These are phyloP conservation scores for Thereva unica DNA, from an alignment of 2,888 invertebrate genomes.

Conservation along the genomic window DNA sequence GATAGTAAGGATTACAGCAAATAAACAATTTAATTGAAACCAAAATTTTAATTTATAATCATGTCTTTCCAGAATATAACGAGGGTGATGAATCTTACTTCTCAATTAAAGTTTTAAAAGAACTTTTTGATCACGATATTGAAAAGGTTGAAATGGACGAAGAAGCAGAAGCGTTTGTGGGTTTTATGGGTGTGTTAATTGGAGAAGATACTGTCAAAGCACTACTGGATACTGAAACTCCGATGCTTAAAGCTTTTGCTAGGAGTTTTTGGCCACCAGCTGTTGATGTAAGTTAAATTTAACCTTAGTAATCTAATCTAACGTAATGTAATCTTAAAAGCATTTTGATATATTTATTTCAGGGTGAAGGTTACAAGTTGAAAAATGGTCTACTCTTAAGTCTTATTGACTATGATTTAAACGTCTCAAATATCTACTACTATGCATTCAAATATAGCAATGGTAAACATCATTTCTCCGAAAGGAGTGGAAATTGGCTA, in stretches of 20 bases:
- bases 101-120: neutral
- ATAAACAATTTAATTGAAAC: neutral
- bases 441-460: constrained; percentile 56
- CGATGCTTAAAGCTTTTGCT: neutral
- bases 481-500: constrained; percentile 46
- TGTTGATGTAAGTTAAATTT: constrained; percentile 6
- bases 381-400: neutral
- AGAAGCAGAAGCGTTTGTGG: too few relatives aligned
- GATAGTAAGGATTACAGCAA: constrained; percentile 4
- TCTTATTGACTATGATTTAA: neutral
- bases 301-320: too few relatives aligned
- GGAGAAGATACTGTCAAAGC: neutral
- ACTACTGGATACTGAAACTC: neutral
- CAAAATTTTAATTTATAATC: neutral
- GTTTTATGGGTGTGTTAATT: neutral
- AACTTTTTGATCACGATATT: neutral
- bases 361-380: neutral
- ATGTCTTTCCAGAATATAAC: neutral
- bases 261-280: neutral
- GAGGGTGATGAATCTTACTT: neutral
- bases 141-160: neutral
- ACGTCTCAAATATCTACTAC: constrained; percentile 45
- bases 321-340: too few relatives aligned
- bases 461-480: constrained; percentile 13
- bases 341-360: neutral